A percentile compares a stretch with the other conserved stretches of the same genome.
These are phyloP conservation scores for Ganaspis sp. DNA, from an alignment of 1,140 invertebrate species.

Conservation along the genomic window DNA sequence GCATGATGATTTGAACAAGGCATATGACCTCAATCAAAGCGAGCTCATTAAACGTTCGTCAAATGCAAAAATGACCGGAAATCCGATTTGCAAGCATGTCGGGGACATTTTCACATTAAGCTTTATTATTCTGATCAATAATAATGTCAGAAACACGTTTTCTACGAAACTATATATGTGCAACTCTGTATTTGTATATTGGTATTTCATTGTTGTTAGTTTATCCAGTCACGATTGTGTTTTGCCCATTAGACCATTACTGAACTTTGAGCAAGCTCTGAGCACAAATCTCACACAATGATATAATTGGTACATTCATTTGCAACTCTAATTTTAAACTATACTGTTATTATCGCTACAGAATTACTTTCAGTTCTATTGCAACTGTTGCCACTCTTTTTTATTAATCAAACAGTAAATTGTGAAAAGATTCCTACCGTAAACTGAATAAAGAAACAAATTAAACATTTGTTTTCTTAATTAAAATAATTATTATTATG, in stretches of 20 bases:
- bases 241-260: not conserved
- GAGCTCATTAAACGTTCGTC: not conserved
- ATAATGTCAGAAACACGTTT: constrained; percentile 8
- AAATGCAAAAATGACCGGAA: not conserved
- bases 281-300: not conserved
- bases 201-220: not conserved
- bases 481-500: too few species aligned
- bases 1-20: not conserved
- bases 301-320: constrained; percentile 11
- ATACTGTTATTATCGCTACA: not conserved
- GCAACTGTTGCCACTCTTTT: not conserved
- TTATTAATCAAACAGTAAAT: too few species aligned
- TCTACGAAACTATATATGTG: not conserved
- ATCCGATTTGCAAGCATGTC: not conserved
- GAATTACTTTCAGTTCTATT: not conserved
- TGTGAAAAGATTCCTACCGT: too few species aligned
- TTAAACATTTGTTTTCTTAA: too few species aligned
- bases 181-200: not conserved
- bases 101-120: constrained; percentile 7
- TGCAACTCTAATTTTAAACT: not conserved
- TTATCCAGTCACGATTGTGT: constrained; percentile 5
- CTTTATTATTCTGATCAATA: constrained; percentile 11
- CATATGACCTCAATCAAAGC: not conserved
- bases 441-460: too few species aligned
- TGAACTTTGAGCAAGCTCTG: not conserved